Evolutionary conservation across 1,140 invertebrate species (phyloP).

Genomic region (Diachasmimorpha longicaudata): DNA sequence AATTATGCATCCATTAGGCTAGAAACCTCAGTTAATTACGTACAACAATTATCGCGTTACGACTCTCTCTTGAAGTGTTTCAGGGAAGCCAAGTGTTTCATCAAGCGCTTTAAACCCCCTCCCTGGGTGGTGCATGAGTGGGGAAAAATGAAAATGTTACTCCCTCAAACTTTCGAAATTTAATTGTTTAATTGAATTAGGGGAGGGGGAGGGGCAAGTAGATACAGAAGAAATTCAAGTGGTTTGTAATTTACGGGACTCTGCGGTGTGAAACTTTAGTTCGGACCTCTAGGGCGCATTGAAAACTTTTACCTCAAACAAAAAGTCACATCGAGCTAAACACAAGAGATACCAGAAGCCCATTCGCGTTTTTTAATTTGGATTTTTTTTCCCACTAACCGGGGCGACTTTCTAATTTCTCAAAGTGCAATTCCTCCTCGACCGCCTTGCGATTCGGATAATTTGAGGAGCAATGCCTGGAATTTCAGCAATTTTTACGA

Average conservation of each 20-base stretch:
- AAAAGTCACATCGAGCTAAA: not conserved
- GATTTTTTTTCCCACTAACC: not conserved
- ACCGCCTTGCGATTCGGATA: not conserved
- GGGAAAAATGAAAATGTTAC: not conserved
- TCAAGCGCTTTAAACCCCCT: too few species aligned
- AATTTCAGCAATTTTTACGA: not conserved
- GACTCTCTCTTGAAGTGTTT: too few species aligned
- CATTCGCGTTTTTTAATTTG: not conserved
- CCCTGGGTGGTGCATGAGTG: not conserved
- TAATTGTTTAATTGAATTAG: constrained; percentile 9
- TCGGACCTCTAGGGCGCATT: not conserved
- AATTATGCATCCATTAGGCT: too few species aligned
- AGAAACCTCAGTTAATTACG: too few species aligned
- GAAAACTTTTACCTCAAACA: not conserved
- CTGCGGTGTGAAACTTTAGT: not conserved
- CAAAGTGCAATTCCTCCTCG: not conserved
- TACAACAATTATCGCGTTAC: too few species aligned
- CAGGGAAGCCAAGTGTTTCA: too few species aligned
- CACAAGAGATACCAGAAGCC: not conserved
- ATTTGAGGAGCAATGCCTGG: not conserved
- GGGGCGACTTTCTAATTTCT: not conserved
- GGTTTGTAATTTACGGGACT: constrained; percentile 4
- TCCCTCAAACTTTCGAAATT: not conserved
- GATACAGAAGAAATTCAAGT: constrained; percentile 5
- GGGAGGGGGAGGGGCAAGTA: not conserved